A percentile compares a stretch with the other conserved stretches of the same genome.
phyloP scores from a whole-genome alignment of 2,113 vertebrate genomes.

The Origma solitaria region DNA sequence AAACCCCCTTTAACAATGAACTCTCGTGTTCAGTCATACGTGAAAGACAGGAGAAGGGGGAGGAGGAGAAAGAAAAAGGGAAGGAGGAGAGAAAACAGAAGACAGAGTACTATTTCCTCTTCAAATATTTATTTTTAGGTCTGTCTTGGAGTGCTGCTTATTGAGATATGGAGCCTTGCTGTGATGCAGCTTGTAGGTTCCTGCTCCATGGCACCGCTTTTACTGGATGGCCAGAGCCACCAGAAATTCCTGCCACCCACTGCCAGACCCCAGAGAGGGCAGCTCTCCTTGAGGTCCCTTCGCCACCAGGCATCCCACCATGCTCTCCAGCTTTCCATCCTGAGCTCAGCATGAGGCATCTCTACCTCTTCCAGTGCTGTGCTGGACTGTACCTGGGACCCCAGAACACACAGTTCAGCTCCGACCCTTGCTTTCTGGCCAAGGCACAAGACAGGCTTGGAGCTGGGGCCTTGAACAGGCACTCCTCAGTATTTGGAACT shows the following conservation, averaged over 20 bases:
- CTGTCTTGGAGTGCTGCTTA: conserved; percentile 3
- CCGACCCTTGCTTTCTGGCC: neutral
- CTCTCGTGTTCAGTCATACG: conserved; percentile 5
- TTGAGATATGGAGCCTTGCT: conserved; percentile 5
- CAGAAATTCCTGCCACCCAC: neutral
- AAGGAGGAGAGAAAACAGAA: conserved; percentile 7
- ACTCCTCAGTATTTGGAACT: neutral
- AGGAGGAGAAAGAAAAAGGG: neutral
- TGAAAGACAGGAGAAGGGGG: neutral
- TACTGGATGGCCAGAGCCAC: neutral
- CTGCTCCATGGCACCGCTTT: neutral
- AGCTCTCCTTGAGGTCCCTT: neutral
- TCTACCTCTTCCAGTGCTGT: neutral
- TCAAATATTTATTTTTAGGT: conserved; percentile 58
- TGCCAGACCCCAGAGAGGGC: neutral
- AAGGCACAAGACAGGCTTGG: neutral
- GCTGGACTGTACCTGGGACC: neutral
- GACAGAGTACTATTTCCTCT: conserved; percentile 35
- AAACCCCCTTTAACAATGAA: neutral
- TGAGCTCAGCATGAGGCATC: neutral
- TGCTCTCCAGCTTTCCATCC: neutral
- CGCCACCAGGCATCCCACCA: neutral
- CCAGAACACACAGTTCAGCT: neutral
- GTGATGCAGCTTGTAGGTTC: neutral
- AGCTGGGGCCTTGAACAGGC: neutral